Evolutionary conservation across 2,113 vertebrate species (phyloP).

Genomic region (Oreamnos americanus): DNA sequence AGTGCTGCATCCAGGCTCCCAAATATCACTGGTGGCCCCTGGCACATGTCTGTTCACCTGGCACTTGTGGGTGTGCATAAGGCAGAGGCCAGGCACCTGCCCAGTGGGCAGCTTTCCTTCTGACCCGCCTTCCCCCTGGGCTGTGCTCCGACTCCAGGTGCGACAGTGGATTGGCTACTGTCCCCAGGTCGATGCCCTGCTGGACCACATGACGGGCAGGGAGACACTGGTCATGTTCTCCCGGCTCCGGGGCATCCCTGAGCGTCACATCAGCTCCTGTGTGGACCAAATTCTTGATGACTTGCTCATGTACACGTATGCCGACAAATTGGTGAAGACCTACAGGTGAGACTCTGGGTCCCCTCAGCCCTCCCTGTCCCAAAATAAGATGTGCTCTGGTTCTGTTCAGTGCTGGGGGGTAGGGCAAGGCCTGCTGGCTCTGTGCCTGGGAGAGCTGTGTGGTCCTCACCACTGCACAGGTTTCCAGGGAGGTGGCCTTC

Average conservation of each 20-base stretch:
- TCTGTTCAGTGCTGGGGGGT: background rate
- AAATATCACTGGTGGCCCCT: background rate
- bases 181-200: conserved; percentile 94
- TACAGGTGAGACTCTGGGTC: conserved; percentile 84
- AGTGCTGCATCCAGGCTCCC: background rate
- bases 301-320: conserved; percentile 87
- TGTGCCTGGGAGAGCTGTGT: too few relatives aligned
- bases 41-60: accelerated
- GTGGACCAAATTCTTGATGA: conserved; percentile 93
- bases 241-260: conserved; percentile 93
- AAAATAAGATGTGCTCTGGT: background rate
- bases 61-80: background rate
- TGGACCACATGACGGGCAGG: conserved; percentile 97
- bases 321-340: conserved; percentile 88
- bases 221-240: conserved; percentile 96
- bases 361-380: background rate
- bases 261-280: conserved; percentile 88
- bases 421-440: background rate
- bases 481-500: background rate
- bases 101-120: background rate
- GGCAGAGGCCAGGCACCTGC: background rate
- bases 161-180: conserved; percentile 97
- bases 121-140: background rate
- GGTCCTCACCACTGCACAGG: background rate
- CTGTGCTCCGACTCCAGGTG: conserved; percentile 80